Evolutionary conservation across 2,888 invertebrate genomes (phyloP), one percentile per base, ranked within the genome.

Genomic region (Tinea pellionella): DNA sequence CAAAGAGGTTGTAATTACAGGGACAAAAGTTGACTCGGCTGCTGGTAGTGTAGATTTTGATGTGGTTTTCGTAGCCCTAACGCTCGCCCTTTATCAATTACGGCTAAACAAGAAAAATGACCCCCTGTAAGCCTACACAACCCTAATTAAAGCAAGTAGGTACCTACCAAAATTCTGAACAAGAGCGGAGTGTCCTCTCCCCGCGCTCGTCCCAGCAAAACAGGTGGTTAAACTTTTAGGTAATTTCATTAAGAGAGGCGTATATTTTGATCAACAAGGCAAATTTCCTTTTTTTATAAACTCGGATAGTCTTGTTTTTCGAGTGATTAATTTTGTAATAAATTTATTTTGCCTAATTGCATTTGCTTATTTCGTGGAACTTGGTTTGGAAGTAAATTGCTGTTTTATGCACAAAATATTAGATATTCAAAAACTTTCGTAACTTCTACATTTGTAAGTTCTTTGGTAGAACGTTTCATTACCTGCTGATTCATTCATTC

Each of bases 101-200:
- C 78, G 74, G 69, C 77, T 86, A 84, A 84, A 82, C 77, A 86
- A 85, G 85, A 86, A 85, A 86, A 85, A 86, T 82, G 75, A 77
- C 79, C 79, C 70, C 58, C 76, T 71, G 75, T 80, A 79, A 80
- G 78, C 80, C 74, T 79, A 80, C 82, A 78, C 77, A 70, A 72
- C 75, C 71, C 80, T 83, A 86, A 86, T 85, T 86, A 85, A 82
- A 78, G 77, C 77, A 78, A 83, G 83, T 83, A 82, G 77, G 80
- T 82, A 79, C 81, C 82, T 19, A 61, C 58, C 51, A 47, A 60
- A 62, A 62, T 61, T 59, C 59, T 43, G 59, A 56, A 24, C 59
- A 60, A 59, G 41, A 32, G 29, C 51, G 57, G 47, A 32, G 42
- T 60, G 58, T 59, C 60, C 63, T 67, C 69, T 67, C 67, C 70